These are phyloP conservation scores for Channa argus DNA, from an alignment of 2,113 vertebrate species.

Conservation along the genomic window DNA sequence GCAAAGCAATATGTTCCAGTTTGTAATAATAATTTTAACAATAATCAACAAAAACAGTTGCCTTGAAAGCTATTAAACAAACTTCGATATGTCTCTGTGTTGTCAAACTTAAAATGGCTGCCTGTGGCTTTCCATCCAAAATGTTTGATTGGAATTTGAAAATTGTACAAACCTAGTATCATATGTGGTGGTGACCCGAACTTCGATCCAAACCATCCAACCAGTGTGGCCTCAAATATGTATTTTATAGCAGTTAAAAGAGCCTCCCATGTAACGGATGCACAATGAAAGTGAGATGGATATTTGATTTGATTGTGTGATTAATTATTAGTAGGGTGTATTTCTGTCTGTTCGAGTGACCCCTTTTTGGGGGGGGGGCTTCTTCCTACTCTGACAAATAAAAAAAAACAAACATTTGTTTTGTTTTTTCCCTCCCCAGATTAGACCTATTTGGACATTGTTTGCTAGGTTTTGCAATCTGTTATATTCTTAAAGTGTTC, in stretches of 20 bases:
- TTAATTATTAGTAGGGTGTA: conserved; percentile 68
- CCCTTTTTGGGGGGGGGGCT: conserved; percentile 60
- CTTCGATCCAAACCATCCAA: not conserved
- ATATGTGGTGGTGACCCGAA: no score
- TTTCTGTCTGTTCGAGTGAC: conserved; percentile 67
- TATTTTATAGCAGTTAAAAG: not conserved
- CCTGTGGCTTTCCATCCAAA: no score
- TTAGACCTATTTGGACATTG: conserved; percentile 53
- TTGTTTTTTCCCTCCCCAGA: conserved; percentile 21
- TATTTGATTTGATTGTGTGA: conserved; percentile 57
- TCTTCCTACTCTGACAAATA: conserved; percentile 60
- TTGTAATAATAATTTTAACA: no score
- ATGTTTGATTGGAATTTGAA: no score
- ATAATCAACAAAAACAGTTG: no score
- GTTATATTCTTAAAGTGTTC: conserved; percentile 2
- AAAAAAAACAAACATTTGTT: conserved; percentile 6
- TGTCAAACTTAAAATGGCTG: no score
- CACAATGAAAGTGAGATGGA: conserved; percentile 16
- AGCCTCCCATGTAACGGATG: not conserved
- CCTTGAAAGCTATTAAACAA: no score
- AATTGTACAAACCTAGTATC: no score
- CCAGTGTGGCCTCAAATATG: not conserved
- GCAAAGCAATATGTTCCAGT: no score
- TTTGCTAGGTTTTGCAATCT: not conserved
- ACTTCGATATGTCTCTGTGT: no score